phyloP scores from a whole-genome alignment of 64 coral and sea anemone species.

The Actinia equina region DNA sequence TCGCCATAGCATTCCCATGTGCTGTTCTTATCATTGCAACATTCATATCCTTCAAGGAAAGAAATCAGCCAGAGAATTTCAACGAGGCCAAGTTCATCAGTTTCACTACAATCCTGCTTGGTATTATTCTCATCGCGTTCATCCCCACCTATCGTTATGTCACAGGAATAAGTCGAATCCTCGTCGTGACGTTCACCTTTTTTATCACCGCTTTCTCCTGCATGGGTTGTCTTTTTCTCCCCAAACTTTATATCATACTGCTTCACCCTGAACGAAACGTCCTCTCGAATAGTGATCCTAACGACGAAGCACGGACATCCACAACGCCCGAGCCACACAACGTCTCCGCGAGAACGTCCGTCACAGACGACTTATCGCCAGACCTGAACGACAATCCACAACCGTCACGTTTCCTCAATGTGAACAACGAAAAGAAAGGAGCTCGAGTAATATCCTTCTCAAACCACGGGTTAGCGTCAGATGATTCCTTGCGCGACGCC shows the following conservation, averaged over 20 bases:
- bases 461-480: neutral
- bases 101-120: conserved; percentile 80
- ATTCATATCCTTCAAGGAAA: conserved; percentile 72
- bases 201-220: conserved; percentile 75
- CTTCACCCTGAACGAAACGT: conserved; percentile 57
- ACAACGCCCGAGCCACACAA: neutral
- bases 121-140: conserved; percentile 85
- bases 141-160: conserved; percentile 90
- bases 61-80: conserved; percentile 69
- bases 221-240: conserved; percentile 78
- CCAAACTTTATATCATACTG: conserved; percentile 76
- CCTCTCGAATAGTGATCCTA: neutral
- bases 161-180: conserved; percentile 59
- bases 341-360: neutral
- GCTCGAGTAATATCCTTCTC: neutral
- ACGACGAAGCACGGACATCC: neutral
- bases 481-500: neutral
- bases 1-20: conserved; percentile 58
- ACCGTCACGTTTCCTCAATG: neutral
- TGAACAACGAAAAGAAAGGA: neutral
- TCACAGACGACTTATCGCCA: neutral
- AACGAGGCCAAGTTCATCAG: conserved; percentile 89
- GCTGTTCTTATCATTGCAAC: conserved; percentile 66
- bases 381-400: neutral
- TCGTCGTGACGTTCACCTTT: conserved; percentile 69